Evolutionary conservation across 92 coral and sea anemone genomes (phyloP).

Genomic region (Phenganax subtilis): DNA sequence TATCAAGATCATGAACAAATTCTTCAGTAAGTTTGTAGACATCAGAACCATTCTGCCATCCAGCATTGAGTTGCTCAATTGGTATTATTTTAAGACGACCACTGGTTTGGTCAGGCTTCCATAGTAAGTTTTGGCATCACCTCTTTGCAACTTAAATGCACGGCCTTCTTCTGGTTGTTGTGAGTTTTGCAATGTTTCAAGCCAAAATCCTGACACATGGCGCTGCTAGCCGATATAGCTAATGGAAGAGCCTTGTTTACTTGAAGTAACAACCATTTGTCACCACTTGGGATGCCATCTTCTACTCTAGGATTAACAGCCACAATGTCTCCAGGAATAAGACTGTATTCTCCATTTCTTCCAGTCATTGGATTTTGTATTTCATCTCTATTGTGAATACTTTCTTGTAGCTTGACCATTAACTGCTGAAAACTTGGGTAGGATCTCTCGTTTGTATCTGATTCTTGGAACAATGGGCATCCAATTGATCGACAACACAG

Average conservation of each 20-base stretch:
- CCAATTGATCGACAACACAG: slow-evolving; percentile 39
- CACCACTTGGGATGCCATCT: slow-evolving; percentile 39
- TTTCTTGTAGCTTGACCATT: slow-evolving; percentile 34
- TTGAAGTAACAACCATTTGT: slow-evolving; percentile 46
- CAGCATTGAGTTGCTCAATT: slow-evolving; percentile 35
- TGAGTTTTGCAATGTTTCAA: slow-evolving; percentile 26
- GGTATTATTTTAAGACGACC: slow-evolving; percentile 23
- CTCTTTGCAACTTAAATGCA: slow-evolving; percentile 34
- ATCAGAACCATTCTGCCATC: slow-evolving; percentile 46
- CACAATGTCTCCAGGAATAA: slow-evolving; percentile 51
- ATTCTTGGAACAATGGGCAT: slow-evolving; percentile 35
- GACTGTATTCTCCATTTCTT: slow-evolving; percentile 19
- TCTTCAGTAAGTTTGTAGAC: slow-evolving; percentile 38
- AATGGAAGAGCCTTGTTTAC: slow-evolving; percentile 41
- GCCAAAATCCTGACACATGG: slow-evolving; percentile 50
- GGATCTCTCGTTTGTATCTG: slow-evolving; percentile 17
- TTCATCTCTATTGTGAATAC: neutral
- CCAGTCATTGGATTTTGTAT: slow-evolving; percentile 6
- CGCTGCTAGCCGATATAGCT: slow-evolving; percentile 33
- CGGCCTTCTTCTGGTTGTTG: slow-evolving; percentile 42
- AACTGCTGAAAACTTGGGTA: slow-evolving; percentile 44
- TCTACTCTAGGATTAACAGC: slow-evolving; percentile 52
- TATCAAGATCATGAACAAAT: slow-evolving; percentile 24
- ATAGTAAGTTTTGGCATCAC: slow-evolving; percentile 21
- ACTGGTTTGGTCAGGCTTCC: slow-evolving; percentile 35